Conservation (phyloP, 2,888 invertebrate species). For the Eupithecia insigniata region DNA sequence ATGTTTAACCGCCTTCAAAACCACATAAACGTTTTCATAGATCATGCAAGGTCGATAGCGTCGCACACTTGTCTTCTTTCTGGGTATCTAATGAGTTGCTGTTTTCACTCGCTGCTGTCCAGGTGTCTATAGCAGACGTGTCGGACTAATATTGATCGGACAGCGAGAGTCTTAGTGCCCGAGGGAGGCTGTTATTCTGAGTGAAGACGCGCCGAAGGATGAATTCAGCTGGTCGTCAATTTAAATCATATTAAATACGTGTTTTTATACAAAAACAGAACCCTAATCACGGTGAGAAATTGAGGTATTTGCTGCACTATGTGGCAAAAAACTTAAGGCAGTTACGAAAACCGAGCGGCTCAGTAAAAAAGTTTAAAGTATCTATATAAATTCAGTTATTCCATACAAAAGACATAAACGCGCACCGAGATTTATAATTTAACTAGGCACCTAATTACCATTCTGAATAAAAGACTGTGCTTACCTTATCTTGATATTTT, state of each 20-base stretch:
- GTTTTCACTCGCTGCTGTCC: constrained; percentile 59
- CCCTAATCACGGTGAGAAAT: neutral
- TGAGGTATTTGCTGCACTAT: neutral
- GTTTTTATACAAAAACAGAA: neutral
- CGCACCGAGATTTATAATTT: neutral
- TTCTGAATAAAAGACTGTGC: neutral
- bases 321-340: neutral
- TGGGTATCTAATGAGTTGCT: constrained; percentile 66
- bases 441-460: too few relatives aligned
- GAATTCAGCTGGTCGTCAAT: neutral
- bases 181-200: constrained; percentile 17
- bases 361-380: neutral
- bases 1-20: neutral
- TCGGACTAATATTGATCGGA: constrained; percentile 68
- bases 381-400: neutral
- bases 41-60: constrained; percentile 56
- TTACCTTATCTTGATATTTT: neutral
- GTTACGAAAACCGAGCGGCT: neutral
- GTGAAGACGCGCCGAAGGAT: constrained; percentile 2
- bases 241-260: too few relatives aligned
- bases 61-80: constrained; percentile 56
- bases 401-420: neutral
- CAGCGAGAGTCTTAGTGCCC: constrained; percentile 60
- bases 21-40: constrained; percentile 50
- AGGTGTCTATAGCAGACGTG: constrained; percentile 56